Conservation (phyloP, 2,888 invertebrate species). For the Euzophera pinguis region DNA sequence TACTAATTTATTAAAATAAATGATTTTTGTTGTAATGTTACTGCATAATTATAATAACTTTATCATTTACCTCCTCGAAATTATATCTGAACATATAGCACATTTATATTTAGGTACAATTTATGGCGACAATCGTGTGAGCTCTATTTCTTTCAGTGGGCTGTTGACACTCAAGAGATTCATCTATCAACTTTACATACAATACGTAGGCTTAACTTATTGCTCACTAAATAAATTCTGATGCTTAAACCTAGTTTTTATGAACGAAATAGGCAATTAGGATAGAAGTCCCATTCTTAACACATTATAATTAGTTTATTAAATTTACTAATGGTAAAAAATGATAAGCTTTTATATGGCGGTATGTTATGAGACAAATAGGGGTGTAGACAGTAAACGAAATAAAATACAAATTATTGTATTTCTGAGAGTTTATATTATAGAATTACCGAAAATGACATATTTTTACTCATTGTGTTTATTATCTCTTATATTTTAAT, state of each 20-base stretch:
- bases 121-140: conserved; percentile 20
- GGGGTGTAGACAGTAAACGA: too few species aligned
- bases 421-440: too few species aligned
- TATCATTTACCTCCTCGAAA: not conserved
- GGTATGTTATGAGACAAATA: too few species aligned
- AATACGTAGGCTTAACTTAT: not conserved
- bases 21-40: not conserved
- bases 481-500: too few species aligned
- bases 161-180: not conserved
- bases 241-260: not conserved
- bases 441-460: too few species aligned
- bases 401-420: too few species aligned
- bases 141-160: conserved; percentile 1
- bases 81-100: conserved; percentile 22
- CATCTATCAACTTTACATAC: not conserved
- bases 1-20: too few species aligned
- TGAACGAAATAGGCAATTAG: not conserved
- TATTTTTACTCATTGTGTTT: too few species aligned
- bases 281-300: too few species aligned
- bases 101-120: conserved; percentile 22
- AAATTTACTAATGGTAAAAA: too few species aligned
- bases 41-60: not conserved
- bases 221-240: not conserved
- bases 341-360: too few species aligned
- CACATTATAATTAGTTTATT: too few species aligned